phyloP scores from a whole-genome alignment of 2,888 invertebrate genomes.

The Spodoptera exigua region DNA sequence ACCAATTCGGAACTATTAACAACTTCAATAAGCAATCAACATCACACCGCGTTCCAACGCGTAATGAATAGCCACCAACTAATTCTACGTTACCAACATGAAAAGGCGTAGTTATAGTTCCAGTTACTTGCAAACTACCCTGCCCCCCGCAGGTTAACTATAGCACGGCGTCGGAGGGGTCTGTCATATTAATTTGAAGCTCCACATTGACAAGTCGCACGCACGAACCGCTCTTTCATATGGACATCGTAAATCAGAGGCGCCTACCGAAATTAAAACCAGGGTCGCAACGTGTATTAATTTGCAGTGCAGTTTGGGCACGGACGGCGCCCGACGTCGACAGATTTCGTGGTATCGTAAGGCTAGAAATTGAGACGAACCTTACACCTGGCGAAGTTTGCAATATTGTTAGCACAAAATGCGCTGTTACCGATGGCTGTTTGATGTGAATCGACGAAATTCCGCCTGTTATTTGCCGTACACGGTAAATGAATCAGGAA shows the following conservation, averaged over 20 bases:
- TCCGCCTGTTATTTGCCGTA: conserved; percentile 28
- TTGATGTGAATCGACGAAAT: conserved; percentile 43
- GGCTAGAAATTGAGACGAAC: conserved; percentile 73
- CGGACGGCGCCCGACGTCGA: conserved; percentile 72
- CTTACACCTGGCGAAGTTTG: conserved; percentile 68
- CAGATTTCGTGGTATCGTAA: conserved; percentile 78
- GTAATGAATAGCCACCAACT: conserved; percentile 78
- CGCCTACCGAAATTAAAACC: conserved; percentile 83
- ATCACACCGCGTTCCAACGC: conserved; percentile 72
- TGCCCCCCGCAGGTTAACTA: conserved; percentile 54
- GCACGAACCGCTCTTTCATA: conserved; percentile 80
- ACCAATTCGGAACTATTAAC: conserved; percentile 72
- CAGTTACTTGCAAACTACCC: conserved; percentile 62
- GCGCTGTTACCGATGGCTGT: conserved; percentile 27
- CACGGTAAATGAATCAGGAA: conserved; percentile 47
- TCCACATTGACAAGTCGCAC: conserved; percentile 74
- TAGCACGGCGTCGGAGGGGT: conserved; percentile 54
- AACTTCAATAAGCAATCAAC: conserved; percentile 80
- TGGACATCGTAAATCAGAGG: conserved; percentile 84
- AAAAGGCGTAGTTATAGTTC: conserved; percentile 73
- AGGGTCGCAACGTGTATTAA: conserved; percentile 78
- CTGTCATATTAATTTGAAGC: conserved; percentile 66
- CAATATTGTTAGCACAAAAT: conserved; percentile 46
- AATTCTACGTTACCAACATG: conserved; percentile 77
- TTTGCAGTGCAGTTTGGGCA: conserved; percentile 69